Base-by-base conservation (phyloP, 2,888 invertebrate species). In the Toxonevra muliebris region DNA sequence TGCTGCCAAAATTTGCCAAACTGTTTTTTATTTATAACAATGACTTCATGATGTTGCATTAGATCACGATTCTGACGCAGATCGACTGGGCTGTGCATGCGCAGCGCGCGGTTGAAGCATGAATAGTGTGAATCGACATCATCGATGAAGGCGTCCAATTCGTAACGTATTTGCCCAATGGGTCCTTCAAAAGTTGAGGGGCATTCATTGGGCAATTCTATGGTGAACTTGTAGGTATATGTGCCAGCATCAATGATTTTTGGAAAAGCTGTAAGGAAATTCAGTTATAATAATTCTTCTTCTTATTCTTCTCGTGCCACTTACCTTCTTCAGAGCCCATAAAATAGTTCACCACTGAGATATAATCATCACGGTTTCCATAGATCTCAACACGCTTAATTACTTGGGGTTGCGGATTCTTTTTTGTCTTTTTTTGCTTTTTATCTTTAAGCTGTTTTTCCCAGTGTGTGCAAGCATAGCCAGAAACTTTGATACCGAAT, bases 401-500 rank as follows among this genome's bases (percentile, higher is more conserved):
- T 5, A 13, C 57, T 43, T 30, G 19, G 3, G 43, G 50, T 52
- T 40, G 19, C 2, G 69, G 58, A 69, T 40, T 57, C 54, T 69
- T 60, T 17, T 59, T 45, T 5, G 13, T 17, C 0, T 69, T 73
- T 3, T 70, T 2, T 17, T 69, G 72, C 8, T 68, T 40, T n/a
- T 71, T 69, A 1, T 67, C n/a, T 5, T 74, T 75, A 42, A 69
- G 68, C 0, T 75, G 69, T 55, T 76, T 74, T n/a, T 76, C 65
- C 83, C 82, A 83, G 65, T 78, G 74, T 7, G 75, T 76, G 20
- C 66, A 66, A 0, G 83, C 83, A 71, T 69, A 83, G 0, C 83
- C 83, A 55, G 76, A 75, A 15, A 82, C 74, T 61, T 80, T 76
- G 40, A 82, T 57, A 2, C 74, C 74, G 52, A 82, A 71, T 10